These are phyloP conservation scores for Thaleichthys pacificus DNA, from an alignment of 2,797 vertebrate genomes.

Conservation along the genomic window DNA sequence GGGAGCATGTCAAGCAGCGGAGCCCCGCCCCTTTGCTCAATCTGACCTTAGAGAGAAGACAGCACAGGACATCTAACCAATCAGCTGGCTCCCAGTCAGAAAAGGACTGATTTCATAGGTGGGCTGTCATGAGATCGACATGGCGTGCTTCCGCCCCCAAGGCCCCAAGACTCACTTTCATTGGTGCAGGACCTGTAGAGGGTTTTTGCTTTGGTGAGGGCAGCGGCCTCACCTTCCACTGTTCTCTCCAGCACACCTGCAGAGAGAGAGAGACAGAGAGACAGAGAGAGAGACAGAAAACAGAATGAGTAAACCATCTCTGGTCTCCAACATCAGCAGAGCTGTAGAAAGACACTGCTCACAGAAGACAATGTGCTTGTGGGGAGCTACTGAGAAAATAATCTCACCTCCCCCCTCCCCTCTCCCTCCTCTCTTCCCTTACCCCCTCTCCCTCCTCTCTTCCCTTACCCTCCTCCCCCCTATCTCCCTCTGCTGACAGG, in stretches of 20 bases:
- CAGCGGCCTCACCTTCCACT: conserved; percentile 65
- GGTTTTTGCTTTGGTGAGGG: conserved; percentile 89
- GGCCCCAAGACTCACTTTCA: conserved; percentile 82
- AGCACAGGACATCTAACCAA: conserved; percentile 11
- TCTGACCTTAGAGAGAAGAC: conserved; percentile 75
- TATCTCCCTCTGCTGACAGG: conserved; percentile 1
- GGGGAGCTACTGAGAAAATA: too few species aligned
- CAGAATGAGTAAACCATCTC: background rate
- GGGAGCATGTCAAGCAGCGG: conserved; percentile 83
- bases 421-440: conserved; percentile 30
- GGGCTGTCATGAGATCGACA: conserved; percentile 11
- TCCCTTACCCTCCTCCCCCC: background rate
- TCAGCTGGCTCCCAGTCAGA: background rate
- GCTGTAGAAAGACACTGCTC: background rate
- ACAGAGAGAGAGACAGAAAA: conserved; percentile 12
- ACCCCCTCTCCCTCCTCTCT: background rate
- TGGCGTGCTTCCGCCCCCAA: background rate
- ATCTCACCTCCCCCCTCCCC: conserved; percentile 5
- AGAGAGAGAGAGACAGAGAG: conserved; percentile 37
- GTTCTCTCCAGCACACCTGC: conserved; percentile 76
- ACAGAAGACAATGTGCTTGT: background rate
- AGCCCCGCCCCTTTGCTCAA: conserved; percentile 82
- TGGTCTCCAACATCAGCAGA: background rate
- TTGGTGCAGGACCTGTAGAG: conserved; percentile 92
- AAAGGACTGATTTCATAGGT: background rate